Base-by-base conservation (phyloP, 1,140 invertebrate species). In the Dysdera silvatica region DNA sequence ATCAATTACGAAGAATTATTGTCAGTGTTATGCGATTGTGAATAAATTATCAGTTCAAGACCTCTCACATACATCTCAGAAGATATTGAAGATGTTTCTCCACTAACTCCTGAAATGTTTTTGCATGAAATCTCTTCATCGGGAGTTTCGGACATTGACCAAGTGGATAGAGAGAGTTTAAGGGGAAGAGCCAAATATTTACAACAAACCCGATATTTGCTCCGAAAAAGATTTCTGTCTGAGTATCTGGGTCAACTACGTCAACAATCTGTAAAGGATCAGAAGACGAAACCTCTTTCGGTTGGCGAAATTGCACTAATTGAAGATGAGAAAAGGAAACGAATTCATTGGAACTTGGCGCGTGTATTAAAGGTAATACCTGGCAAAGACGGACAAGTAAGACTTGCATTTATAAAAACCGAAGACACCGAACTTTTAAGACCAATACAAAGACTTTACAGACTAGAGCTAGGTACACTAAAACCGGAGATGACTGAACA, bases 31-130 rank as follows among this genome's bases (percentile, higher is more conserved):
- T 65, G 65, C 23, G 57, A 67, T 26, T 47, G 35, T 16, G 66
- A 68, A 26, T 26, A 28, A 5, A 61, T 61, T 2, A 24, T 70
- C n/a, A 70, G 68, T 24, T 57, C 56, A 14, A 35, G 65, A 20
- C 59, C 65, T 6, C 47, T 68, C 16, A 58, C 48, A 12, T 40
- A 56, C 16, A 55, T 69, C 8, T 67, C 54, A 10, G 53, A 58
- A 29, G 60, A 71, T 33, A 20, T 32, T 18, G 28, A 59, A 8
- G 66, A 66, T 33, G 12, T 63, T 6, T 32, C 33, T 2, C 55
- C 33, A 6, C 5, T 65, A n/a, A 61, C 35, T 0, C 49, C 48
- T 2, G 26, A 45, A 35, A 45, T 14, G 26, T 61, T 61, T 12
- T 18, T 61, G 7, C 47, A 41, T 16, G 58, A 49, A 16, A 49